These are phyloP conservation scores for Pachydiplax longipennis DNA, from an alignment of 2,888 invertebrate species.

Conservation along the genomic window DNA sequence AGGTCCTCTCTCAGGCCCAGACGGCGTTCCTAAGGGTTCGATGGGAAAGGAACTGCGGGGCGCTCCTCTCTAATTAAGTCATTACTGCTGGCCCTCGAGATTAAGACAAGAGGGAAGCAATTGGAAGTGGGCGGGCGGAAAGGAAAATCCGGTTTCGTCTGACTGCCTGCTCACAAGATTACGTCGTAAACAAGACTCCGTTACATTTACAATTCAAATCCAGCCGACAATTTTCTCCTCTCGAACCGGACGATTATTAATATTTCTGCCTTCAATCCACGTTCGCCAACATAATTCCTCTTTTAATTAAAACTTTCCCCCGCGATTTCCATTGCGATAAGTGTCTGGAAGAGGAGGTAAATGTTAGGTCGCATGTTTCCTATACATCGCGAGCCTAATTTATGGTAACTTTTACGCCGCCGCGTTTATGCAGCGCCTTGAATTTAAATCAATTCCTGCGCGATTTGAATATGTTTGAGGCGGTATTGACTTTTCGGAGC, in stretches of 20 bases:
- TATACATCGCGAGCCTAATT: neutral
- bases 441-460: conserved; percentile 38
- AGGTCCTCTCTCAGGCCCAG: neutral
- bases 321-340: neutral
- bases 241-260: neutral
- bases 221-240: neutral
- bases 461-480: neutral
- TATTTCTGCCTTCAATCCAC: neutral
- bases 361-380: neutral
- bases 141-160: neutral
- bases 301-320: conserved; percentile 12
- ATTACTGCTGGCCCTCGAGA: conserved; percentile 39
- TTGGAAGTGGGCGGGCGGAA: conserved; percentile 7
- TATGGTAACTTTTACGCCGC: neutral
- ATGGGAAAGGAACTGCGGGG: neutral
- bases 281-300: neutral
- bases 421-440: neutral
- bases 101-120: conserved; percentile 41
- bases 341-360: no score
- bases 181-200: neutral
- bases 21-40: neutral
- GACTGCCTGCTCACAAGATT: neutral
- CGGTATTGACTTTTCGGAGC: conserved; percentile 22
- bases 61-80: conserved; percentile 40
- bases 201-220: conserved; percentile 25